Percentiles rank a stretch among this genome's conserved stretches.
phyloP scores from a whole-genome alignment of 2,113 vertebrate species.

The Myiozetetes cayanensis region DNA sequence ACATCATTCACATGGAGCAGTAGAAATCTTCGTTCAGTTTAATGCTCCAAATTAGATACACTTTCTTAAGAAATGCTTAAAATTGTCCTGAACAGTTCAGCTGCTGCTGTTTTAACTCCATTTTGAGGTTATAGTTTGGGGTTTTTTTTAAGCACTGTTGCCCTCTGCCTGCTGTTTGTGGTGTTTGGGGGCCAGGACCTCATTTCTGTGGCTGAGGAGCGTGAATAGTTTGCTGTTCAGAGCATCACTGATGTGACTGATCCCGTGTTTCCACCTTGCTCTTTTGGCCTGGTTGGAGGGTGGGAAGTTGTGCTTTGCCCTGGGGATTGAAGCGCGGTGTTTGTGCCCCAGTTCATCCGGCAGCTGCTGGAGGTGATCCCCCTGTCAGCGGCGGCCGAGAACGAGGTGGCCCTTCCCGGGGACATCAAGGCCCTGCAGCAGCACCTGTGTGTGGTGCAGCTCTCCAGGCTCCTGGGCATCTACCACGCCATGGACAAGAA shows the following conservation, averaged over 20 bases:
- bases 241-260: background rate
- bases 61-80: background rate
- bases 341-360: constrained; percentile 83
- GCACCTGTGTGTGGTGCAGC: constrained; percentile 92
- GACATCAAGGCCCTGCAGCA: constrained; percentile 90
- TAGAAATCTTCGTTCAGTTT: background rate
- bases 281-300: background rate
- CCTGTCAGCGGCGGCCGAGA: constrained; percentile 72
- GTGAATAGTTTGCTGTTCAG: background rate
- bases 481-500: constrained; percentile 82
- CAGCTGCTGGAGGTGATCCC: constrained; percentile 86
- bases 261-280: background rate
- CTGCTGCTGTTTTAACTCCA: background rate
- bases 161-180: background rate
- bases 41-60: background rate
- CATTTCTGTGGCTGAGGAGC: background rate
- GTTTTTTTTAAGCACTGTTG: background rate
- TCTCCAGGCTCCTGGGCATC: constrained; percentile 86
- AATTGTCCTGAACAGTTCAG: background rate
- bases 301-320: background rate
- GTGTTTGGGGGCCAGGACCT: too few species aligned
- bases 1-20: background rate
- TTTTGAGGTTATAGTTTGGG: background rate
- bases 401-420: constrained; percentile 78
- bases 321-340: background rate